Evolutionary conservation across 1,140 invertebrate genomes (phyloP).

Genomic region (Tetragonula clypearis): DNA sequence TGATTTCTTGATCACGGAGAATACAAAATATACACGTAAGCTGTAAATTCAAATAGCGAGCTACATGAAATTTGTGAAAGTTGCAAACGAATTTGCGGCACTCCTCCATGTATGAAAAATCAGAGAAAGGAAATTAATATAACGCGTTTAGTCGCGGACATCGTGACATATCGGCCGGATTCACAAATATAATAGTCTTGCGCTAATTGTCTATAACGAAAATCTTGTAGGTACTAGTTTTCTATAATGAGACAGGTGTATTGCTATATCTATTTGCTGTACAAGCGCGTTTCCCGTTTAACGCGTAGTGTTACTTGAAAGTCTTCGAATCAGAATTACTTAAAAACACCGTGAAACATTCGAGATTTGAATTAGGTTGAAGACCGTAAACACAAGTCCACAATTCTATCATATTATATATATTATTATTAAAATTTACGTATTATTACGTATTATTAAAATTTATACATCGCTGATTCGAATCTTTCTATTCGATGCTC

Average conservation of each 20-base stretch:
- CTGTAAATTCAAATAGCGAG: neutral
- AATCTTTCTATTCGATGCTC: neutral
- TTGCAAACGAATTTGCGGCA: neutral
- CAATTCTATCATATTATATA: neutral
- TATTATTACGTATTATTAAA: no score
- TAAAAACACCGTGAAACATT: neutral
- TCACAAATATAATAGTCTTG: slow-evolving; percentile 4
- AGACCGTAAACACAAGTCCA: neutral
- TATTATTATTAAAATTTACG: neutral
- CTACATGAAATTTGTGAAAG: neutral
- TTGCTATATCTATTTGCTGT: slow-evolving; percentile 25
- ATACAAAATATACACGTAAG: neutral
- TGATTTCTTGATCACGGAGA: no score
- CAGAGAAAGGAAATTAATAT: neutral
- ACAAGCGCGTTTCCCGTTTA: neutral
- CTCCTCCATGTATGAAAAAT: no score
- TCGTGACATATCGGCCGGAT: neutral
- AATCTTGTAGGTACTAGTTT: neutral
- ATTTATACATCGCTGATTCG: neutral
- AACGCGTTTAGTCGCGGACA: neutral
- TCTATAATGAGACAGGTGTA: slow-evolving; percentile 8
- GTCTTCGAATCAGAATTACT: neutral
- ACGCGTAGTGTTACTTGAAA: neutral
- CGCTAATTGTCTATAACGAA: slow-evolving; percentile 17
- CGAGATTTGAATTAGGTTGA: neutral